phyloP scores from a whole-genome alignment of 2,888 invertebrate genomes.

The Phyto melanocephala region DNA sequence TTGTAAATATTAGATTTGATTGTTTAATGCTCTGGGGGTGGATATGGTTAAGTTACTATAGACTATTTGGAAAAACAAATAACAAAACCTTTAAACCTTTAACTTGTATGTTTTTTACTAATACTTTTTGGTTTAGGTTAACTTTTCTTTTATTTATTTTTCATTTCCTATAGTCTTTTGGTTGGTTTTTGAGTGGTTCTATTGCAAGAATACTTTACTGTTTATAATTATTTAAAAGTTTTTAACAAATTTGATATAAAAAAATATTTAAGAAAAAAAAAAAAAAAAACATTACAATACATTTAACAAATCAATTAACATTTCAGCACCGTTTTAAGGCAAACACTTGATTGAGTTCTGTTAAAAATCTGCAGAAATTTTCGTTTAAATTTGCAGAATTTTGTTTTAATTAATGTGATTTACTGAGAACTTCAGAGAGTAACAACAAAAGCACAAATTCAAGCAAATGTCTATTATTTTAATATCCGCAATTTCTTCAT shows the following conservation, averaged over 20 bases:
- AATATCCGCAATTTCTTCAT: no score
- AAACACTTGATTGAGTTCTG: slow-evolving; percentile 70
- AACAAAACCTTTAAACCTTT: slow-evolving; percentile 4
- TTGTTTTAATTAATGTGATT: neutral
- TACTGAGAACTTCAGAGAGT: neutral
- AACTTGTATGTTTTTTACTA: neutral
- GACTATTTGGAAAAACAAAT: slow-evolving; percentile 27
- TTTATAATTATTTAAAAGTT: neutral
- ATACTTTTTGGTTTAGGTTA: slow-evolving; percentile 20
- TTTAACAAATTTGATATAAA: slow-evolving; percentile 39
- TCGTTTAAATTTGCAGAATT: neutral
- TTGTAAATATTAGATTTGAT: slow-evolving; percentile 73
- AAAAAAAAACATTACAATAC: slow-evolving; percentile 58
- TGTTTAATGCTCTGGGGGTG: slow-evolving; percentile 74
- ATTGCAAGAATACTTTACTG: slow-evolving; percentile 31
- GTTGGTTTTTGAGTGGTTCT: slow-evolving; percentile 39
- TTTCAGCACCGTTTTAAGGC: slow-evolving; percentile 78
- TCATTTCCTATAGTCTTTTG: slow-evolving; percentile 12
- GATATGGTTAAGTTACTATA: slow-evolving; percentile 61
- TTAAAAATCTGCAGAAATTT: slow-evolving; percentile 2
- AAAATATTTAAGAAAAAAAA: slow-evolving; percentile 57
- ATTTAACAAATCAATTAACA: slow-evolving; percentile 73
- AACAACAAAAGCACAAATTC: neutral
- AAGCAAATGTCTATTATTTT: no score
- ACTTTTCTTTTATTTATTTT: neutral